Percentiles rank a stretch among this genome's conserved stretches.
Conservation (phyloP, 2,113 vertebrate genomes). For the Bostrychus sinensis region DNA sequence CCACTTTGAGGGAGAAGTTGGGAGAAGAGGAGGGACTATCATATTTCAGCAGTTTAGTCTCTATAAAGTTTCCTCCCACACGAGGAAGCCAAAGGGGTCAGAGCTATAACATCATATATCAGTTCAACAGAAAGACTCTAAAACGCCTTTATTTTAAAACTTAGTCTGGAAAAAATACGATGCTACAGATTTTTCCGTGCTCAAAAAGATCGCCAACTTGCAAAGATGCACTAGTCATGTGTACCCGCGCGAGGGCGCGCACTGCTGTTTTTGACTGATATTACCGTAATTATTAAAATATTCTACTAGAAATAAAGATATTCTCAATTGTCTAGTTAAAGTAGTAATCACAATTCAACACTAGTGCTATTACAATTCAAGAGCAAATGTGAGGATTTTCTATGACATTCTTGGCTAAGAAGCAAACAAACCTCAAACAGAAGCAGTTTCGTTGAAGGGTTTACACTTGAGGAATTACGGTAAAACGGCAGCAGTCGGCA, state of each 20-base stretch:
- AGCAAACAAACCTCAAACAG: not conserved
- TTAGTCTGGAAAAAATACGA: too few species aligned
- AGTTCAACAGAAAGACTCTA: not conserved
- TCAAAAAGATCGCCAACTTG: too few species aligned
- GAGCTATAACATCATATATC: not conserved
- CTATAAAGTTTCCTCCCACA: slow-evolving; percentile 26
- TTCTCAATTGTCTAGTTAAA: not conserved
- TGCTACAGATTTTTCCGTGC: too few species aligned
- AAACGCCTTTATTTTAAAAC: too few species aligned
- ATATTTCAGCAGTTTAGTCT: not conserved
- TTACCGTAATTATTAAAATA: slow-evolving; percentile 53
- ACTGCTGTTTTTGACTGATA: not conserved
- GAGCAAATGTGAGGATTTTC: not conserved
- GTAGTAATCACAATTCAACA: not conserved
- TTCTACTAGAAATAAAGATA: not conserved
- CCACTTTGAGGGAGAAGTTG: not conserved
- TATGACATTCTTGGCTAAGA: not conserved
- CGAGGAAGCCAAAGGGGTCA: not conserved
- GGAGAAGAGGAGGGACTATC: slow-evolving; percentile 51
- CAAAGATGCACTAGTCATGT: not conserved
- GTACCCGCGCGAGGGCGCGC: slow-evolving; percentile 8
- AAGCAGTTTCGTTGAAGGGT: not conserved
- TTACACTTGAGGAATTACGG: slow-evolving; percentile 36
- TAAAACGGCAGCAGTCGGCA: slow-evolving; percentile 15
- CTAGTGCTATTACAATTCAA: not conserved